phyloP scores from a whole-genome alignment of 2,888 invertebrate genomes.

The Meiosimyza decipiens region DNA sequence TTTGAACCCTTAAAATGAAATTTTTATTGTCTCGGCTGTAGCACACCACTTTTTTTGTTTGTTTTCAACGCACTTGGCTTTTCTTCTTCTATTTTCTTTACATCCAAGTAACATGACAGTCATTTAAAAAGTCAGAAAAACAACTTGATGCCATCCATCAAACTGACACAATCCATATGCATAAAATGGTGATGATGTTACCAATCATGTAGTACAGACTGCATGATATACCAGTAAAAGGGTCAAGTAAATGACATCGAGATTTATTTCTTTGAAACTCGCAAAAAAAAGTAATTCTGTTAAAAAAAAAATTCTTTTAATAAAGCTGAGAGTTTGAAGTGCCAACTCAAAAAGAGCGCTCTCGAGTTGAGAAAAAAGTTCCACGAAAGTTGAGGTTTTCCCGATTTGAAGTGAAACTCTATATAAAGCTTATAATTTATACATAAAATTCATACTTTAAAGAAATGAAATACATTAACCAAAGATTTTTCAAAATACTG shows the following conservation, averaged over 20 bases:
- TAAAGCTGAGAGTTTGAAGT: not conserved
- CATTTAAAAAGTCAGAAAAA: conserved; percentile 20
- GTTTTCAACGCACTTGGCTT: not conserved
- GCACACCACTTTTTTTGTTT: not conserved
- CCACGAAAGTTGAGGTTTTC: no score
- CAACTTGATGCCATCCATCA: conserved; percentile 24
- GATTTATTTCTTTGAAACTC: no score
- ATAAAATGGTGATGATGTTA: not conserved
- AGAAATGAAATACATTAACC: no score
- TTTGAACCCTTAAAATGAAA: no score
- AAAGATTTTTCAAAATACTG: no score
- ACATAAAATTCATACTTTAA: no score
- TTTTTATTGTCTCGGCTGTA: no score
- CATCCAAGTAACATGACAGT: conserved; percentile 13
- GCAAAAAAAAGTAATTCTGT: not conserved
- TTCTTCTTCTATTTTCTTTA: not conserved
- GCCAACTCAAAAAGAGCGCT: no score
- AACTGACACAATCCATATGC: conserved; percentile 13
- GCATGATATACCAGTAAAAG: not conserved
- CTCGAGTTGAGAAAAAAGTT: no score
- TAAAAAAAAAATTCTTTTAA: not conserved
- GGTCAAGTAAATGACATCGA: no score
- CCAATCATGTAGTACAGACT: not conserved
- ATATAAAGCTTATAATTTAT: no score
- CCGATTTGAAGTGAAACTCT: no score